Evolutionary conservation across 2,113 vertebrate species (phyloP), one percentile per base, ranked within the genome.

Genomic region (Stigmatopora argus): DNA sequence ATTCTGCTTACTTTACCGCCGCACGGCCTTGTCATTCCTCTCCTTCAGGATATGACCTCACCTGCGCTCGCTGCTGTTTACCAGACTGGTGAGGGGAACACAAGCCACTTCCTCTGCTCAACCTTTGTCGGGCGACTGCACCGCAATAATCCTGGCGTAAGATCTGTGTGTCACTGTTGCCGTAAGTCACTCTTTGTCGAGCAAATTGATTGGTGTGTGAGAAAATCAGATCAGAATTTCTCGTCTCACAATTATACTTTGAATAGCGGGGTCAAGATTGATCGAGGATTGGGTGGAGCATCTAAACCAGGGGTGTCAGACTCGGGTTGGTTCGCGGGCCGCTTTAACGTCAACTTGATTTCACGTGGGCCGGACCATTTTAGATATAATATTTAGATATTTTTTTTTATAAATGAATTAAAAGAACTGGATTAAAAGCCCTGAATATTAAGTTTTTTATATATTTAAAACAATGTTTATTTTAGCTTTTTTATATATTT

Each of bases 71-170:
- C 70, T 53, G 48, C 46, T 67, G 73, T 85, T 89, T 81, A 80
- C 79, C 78, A 81, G 83, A 80, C 61, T 67, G 66, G 71, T 26
- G 65, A 56, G 59, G 63, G 2, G 15, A 77, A 68, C 72, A 64
- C 62, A 79, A 80, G 64, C 79, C 83, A 87, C 83, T 87, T 87
- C 87, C 83, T 86, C 69, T 31, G 69, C 71, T 78, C 75, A 60
- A 70, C 59, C 70, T 57, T 53, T 3, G 49, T 23, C 66, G 78
- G 82, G 77, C 77, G 73, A 85, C 87, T 59, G 18, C 15, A 34
- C 47, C 62, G 57, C 59, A 69, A 26, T 51, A 60, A 68, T 68
- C 13, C 35, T 65, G 76, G 79, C 80, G 70, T 73, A 45, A 72
- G 58, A 70, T 82, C 78, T 75, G 60, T 62, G n/a, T 10, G 49